Percentiles rank a stretch among this genome's conserved stretches.
Conservation (phyloP, 1,140 invertebrate species). For the Euschistus heros region DNA sequence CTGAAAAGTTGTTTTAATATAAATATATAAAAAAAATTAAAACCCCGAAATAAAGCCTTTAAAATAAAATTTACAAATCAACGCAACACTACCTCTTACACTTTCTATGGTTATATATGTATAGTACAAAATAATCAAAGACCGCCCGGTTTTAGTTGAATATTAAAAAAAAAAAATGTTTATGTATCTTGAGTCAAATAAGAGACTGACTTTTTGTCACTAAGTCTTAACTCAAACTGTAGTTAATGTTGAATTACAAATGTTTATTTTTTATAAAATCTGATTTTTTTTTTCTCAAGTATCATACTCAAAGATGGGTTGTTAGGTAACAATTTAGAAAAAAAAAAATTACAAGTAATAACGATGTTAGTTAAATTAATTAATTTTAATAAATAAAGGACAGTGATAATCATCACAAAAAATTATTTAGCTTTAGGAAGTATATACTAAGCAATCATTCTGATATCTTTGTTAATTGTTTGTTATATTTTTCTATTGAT, state of each 20-base stretch:
- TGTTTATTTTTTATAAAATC: conserved; percentile 12
- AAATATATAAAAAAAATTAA: too few relatives aligned
- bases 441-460: too few relatives aligned
- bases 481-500: too few relatives aligned
- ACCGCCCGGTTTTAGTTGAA: conserved; percentile 9
- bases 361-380: background rate
- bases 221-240: conserved; percentile 10
- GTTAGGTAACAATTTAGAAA: conserved; percentile 5
- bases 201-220: conserved; percentile 6
- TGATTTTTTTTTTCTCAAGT: background rate
- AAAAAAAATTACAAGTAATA: background rate
- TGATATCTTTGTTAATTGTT: too few relatives aligned
- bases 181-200: conserved; percentile 1
- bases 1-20: too few relatives aligned
- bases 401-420: conserved; percentile 7
- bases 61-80: background rate
- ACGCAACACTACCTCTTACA: background rate
- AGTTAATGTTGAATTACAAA: conserved; percentile 12
- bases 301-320: background rate
- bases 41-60: too few relatives aligned
- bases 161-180: background rate
- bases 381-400: background rate
- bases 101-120: background rate
- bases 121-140: conserved; percentile 8
- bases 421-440: too few relatives aligned